Percentiles rank a stretch among this genome's conserved stretches.
These are phyloP conservation scores for Origma solitaria DNA, from an alignment of 2,113 vertebrate genomes.

Conservation along the genomic window DNA sequence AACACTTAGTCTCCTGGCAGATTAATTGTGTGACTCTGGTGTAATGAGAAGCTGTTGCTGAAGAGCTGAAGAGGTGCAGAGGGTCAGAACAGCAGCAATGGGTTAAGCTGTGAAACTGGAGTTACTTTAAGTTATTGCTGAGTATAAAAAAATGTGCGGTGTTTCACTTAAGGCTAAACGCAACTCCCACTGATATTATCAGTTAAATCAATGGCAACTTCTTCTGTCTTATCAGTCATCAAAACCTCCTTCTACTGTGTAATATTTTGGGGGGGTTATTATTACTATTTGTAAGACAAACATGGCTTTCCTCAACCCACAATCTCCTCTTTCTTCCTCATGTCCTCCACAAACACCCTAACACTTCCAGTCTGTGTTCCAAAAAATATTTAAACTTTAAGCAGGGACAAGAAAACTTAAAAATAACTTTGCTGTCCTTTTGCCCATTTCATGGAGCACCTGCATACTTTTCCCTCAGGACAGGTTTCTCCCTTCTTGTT, in stretches of 20 bases:
- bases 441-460: neutral
- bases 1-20: neutral
- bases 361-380: neutral
- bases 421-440: neutral
- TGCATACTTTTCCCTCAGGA: neutral
- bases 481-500: neutral
- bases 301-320: neutral
- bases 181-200: neutral
- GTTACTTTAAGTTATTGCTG: neutral
- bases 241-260: neutral
- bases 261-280: neutral
- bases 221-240: neutral
- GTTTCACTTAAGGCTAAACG: neutral
- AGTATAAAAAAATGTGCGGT: neutral
- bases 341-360: neutral
- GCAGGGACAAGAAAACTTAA: neutral
- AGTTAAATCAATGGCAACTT: neutral
- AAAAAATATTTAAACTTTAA: neutral
- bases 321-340: neutral
- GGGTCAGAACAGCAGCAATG: neutral
- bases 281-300: neutral
- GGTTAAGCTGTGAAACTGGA: neutral
- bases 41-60: neutral
- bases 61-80: neutral
- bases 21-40: neutral